These are phyloP conservation scores for Penaeus japonicus DNA, from an alignment of 1,140 invertebrate species.

Conservation along the genomic window DNA sequence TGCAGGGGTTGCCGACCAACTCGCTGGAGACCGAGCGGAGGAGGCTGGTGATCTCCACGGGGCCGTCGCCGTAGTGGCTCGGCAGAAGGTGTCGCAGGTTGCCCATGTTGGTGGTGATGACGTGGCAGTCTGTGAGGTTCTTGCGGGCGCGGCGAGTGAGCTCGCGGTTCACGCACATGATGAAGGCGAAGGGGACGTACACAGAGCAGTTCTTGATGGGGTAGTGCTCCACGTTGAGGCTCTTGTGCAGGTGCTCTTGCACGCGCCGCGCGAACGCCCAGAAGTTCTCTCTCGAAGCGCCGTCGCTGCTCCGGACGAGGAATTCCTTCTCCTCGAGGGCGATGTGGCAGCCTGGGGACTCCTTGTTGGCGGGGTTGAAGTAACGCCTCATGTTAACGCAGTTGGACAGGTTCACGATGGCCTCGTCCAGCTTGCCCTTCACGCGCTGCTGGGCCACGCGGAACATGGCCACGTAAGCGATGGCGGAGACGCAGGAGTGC, in stretches of 20 bases:
- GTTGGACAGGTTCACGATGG: background rate
- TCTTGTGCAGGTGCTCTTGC: background rate
- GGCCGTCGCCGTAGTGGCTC: background rate
- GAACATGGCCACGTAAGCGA: constrained; percentile 8
- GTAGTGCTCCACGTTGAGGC: background rate
- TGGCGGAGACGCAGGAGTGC: constrained; percentile 11
- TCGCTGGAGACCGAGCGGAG: background rate
- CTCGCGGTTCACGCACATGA: constrained; percentile 2
- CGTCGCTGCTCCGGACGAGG: background rate
- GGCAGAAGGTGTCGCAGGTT: constrained; percentile 16
- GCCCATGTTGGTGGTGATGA: constrained; percentile 43
- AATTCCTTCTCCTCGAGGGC: constrained; percentile 34
- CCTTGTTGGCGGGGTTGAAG: background rate
- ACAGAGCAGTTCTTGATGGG: background rate
- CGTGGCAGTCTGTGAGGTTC: constrained; percentile 31
- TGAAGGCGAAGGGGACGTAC: background rate
- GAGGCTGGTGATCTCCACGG: constrained; percentile 13
- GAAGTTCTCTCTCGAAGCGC: background rate
- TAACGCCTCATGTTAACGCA: constrained; percentile 41
- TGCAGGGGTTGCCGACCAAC: constrained; percentile 31
- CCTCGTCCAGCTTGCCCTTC: background rate
- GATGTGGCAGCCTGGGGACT: constrained; percentile 27
- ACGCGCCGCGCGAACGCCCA: background rate
- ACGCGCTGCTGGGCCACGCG: background rate
- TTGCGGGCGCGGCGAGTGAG: background rate